These are phyloP conservation scores for Abscondita cerata DNA, from an alignment of 2,888 invertebrate genomes.

Conservation along the genomic window DNA sequence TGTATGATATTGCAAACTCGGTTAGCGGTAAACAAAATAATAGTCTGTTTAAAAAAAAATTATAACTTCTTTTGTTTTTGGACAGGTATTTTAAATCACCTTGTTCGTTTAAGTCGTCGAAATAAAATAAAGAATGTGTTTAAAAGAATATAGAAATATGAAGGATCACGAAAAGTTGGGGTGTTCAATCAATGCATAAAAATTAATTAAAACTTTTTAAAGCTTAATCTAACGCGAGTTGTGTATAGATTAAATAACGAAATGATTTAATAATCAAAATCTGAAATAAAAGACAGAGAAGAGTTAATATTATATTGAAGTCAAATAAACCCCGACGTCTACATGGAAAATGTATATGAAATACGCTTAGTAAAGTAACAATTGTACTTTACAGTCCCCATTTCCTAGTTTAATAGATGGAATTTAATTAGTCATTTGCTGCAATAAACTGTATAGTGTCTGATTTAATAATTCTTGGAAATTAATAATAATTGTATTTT, in stretches of 20 bases:
- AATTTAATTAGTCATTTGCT: constrained; percentile 38
- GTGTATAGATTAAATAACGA: neutral
- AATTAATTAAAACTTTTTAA: too few species aligned
- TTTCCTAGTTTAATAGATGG: constrained; percentile 31
- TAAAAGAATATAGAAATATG: too few species aligned
- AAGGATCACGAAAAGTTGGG: too few species aligned
- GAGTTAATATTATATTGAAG: constrained; percentile 15
- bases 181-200: too few species aligned
- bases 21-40: too few species aligned
- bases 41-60: too few species aligned
- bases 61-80: too few species aligned
- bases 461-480: constrained; percentile 59
- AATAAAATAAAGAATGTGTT: too few species aligned
- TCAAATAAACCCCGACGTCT: neutral
- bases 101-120: too few species aligned
- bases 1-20: too few species aligned
- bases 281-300: neutral
- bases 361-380: constrained; percentile 24
- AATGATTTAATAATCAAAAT: constrained; percentile 1
- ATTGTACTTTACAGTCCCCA: constrained; percentile 19
- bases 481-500: constrained; percentile 59
- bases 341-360: constrained; percentile 18
- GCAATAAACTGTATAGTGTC: constrained; percentile 40
- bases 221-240: neutral
- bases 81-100: too few species aligned